A percentile compares a stretch with the other conserved stretches of the same genome.
Conservation (phyloP, 1,140 invertebrate genomes). For the Macrotrachela quadricornifera region DNA sequence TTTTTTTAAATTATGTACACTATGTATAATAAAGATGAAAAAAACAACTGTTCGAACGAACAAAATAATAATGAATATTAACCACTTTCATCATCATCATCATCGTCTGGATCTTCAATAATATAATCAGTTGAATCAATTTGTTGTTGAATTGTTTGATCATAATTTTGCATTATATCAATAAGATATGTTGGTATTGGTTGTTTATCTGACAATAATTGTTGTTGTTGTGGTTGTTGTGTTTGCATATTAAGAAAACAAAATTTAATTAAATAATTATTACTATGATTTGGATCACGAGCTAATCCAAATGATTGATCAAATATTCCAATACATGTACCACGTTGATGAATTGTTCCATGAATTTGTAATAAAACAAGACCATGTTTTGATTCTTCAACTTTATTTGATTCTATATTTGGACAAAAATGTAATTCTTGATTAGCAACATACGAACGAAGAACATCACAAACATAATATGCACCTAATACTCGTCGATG, state of each 20-base stretch:
- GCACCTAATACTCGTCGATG: constrained; percentile 13
- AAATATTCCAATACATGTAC: constrained; percentile 38
- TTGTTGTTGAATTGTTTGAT: too few relatives aligned
- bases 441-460: constrained; percentile 23
- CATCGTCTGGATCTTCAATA: too few relatives aligned
- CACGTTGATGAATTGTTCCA: constrained; percentile 37
- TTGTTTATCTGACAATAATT: too few relatives aligned
- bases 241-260: constrained; percentile 14
- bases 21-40: too few relatives aligned
- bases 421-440: constrained; percentile 39
- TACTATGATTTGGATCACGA: constrained; percentile 35
- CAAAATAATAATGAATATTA: too few relatives aligned
- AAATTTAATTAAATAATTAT: constrained; percentile 42
- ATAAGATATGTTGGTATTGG: too few relatives aligned
- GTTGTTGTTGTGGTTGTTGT: neutral
- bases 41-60: too few relatives aligned
- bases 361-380: constrained; percentile 38
- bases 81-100: too few relatives aligned
- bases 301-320: constrained; percentile 40
- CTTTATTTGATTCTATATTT: constrained; percentile 34
- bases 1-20: too few relatives aligned
- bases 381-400: constrained; percentile 37
- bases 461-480: constrained; percentile 18
- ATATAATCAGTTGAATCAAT: too few relatives aligned
- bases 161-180: too few relatives aligned